Base-by-base conservation (phyloP, 2,888 invertebrate species). In the Cryptocephalus primarius region DNA sequence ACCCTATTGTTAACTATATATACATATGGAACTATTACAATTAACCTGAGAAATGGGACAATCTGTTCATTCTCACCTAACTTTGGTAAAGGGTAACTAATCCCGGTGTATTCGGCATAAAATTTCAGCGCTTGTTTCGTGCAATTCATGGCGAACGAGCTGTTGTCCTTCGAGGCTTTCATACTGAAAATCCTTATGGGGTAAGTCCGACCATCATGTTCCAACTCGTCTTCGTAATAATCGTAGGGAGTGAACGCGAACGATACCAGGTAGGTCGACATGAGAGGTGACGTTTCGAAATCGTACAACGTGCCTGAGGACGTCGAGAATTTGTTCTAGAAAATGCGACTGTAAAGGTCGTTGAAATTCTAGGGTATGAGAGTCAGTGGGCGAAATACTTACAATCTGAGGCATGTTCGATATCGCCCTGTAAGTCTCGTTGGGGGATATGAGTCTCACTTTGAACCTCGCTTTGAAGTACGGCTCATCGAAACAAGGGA, bases 401-500 rank as follows among this genome's bases (percentile, higher is more conserved):
- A 63, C 63, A 10, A 55, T 56, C 46, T 54, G 49, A 1, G 55
- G 55, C 62, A 62, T 60, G 45, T 63, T 63, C 3, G 63, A 60
- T 10, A 63, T 46, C 1, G 58, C 61, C 10, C 38, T 53, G 45
- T 55, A 62, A 8, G 55, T 52, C 1, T 48, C 49, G 48, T 63
- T 56, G 12, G 61, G 61, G 9, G 59, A 48, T 8, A 60, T 45
- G 10, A 63, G 43, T n/a, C 49, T 49, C 13, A 63, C 38, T 39
- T 51, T 55, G 52, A 59, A 62, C 8, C 45, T 53, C 1, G 63
- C 59, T 52, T 63, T 63, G 34, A 61, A 56, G n/a, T 49, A 43
- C 6, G 63, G 63, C 43, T 62, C 61, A 42, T 62, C 62, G 40
- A 62, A 61, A 46, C 61, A 61, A 38, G 62, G 62, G 48, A 59